Evolutionary conservation across 30 jellyfish, hydroid and myxozoan species (phyloP).

Genomic region (Aurelia coerulea): DNA sequence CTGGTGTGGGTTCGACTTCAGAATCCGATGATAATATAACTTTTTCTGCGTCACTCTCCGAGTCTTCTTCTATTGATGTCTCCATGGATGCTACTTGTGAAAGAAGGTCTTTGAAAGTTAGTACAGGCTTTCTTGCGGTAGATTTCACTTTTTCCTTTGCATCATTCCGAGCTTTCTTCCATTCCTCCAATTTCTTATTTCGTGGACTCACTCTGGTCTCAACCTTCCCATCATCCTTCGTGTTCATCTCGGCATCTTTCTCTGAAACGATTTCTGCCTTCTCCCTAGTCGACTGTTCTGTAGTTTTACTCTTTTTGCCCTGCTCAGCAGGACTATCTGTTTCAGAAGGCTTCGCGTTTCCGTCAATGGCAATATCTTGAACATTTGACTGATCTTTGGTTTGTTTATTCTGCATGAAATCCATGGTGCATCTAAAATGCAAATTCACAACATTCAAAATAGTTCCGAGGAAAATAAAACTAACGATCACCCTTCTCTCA

Average conservation of each 20-base stretch:
- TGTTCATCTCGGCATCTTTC: background rate
- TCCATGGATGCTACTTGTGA: background rate
- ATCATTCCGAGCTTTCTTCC: background rate
- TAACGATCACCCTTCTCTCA: background rate
- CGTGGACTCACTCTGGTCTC: background rate
- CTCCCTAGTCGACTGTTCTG: background rate
- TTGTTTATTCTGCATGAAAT: background rate
- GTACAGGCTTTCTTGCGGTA: conserved; percentile 25
- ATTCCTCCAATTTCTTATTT: background rate
- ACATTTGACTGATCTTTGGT: background rate
- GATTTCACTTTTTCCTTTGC: background rate
- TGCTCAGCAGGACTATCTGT: background rate
- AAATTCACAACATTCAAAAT: background rate
- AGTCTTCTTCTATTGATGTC: background rate
- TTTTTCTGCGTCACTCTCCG: background rate
- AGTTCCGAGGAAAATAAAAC: background rate
- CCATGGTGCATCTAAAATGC: conserved; percentile 39
- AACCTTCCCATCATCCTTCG: background rate
- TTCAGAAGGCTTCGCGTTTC: background rate
- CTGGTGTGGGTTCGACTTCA: background rate
- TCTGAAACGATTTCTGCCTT: background rate
- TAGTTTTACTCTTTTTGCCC: background rate
- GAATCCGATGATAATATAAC: background rate
- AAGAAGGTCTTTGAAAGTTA: conserved; percentile 24
- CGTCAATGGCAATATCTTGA: conserved; percentile 1